Conservation (phyloP, 2,888 invertebrate genomes). For the Trypoxylon attenuatum region DNA sequence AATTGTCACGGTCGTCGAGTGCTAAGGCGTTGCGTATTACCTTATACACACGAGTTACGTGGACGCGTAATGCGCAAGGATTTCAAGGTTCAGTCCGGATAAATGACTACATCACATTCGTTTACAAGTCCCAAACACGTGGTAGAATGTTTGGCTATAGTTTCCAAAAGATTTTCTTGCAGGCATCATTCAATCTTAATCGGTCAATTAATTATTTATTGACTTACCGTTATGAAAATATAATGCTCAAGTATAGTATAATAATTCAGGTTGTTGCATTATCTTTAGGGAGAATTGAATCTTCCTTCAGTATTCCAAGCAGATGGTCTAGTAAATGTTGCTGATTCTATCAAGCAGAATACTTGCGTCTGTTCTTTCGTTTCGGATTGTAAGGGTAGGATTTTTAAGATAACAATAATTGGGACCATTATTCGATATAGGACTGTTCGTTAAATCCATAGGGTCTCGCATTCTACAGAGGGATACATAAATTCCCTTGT, state of each 20-base stretch:
- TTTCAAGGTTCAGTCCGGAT: slow-evolving; percentile 51
- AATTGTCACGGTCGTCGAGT: slow-evolving; percentile 50
- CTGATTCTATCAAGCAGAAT: slow-evolving; percentile 31
- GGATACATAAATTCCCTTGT: slow-evolving; percentile 12
- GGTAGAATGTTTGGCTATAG: too few species aligned
- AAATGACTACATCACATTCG: slow-evolving; percentile 23
- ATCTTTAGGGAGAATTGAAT: background rate
- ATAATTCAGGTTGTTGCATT: too few species aligned
- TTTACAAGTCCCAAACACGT: slow-evolving; percentile 15
- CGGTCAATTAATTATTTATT: too few species aligned
- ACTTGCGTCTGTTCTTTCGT: slow-evolving; percentile 38
- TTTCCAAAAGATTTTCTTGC: too few species aligned
- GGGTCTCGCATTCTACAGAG: slow-evolving; percentile 17
- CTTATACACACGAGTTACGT: slow-evolving; percentile 46
- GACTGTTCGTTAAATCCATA: slow-evolving; percentile 15
- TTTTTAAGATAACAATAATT: slow-evolving; percentile 54
- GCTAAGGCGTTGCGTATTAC: slow-evolving; percentile 48
- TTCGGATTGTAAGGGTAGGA: slow-evolving; percentile 52
- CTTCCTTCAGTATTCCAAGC: slow-evolving; percentile 6
- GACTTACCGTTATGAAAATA: too few species aligned
- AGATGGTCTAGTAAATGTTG: slow-evolving; percentile 50
- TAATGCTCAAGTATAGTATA: too few species aligned
- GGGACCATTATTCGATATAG: slow-evolving; percentile 51
- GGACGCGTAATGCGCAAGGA: slow-evolving; percentile 53
- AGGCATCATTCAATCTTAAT: too few species aligned